Conservation (phyloP, 2,113 vertebrate genomes). For the Centropus unirufus region DNA sequence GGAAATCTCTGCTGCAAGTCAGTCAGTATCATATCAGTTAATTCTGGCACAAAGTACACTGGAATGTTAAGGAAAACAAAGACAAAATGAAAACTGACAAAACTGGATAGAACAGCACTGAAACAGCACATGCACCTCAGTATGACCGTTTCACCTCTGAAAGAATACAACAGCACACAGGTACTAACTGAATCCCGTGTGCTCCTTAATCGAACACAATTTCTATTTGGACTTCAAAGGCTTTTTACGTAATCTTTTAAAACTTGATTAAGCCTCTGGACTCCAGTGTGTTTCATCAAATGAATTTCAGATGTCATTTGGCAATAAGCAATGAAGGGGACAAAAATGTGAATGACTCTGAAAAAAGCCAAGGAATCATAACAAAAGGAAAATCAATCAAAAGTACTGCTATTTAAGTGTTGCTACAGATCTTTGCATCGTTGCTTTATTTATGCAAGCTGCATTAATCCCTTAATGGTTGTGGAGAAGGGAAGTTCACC, state of each 20-base stretch:
- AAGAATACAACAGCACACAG: background rate
- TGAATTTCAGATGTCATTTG: background rate
- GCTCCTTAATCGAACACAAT: background rate
- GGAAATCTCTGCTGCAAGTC: background rate
- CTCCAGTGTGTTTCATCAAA: background rate
- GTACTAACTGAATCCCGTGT: background rate
- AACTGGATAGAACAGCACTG: background rate
- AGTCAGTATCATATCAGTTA: background rate
- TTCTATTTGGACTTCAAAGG: background rate
- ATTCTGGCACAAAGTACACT: background rate
- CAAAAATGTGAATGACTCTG: constrained; percentile 24
- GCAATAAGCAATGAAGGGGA: background rate
- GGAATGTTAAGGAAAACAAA: background rate
- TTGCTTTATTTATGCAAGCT: background rate
- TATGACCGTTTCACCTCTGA: background rate
- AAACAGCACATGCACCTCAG: fast-evolving
- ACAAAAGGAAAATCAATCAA: background rate
- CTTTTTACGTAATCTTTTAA: background rate
- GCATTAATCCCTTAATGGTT: background rate
- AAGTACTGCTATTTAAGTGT: background rate
- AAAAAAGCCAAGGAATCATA: background rate
- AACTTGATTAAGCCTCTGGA: background rate
- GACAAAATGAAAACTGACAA: background rate
- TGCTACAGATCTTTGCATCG: background rate
- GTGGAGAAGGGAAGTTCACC: background rate